These are phyloP conservation scores for Ricordea florida DNA, from an alignment of 92 coral and sea anemone genomes.

Conservation along the genomic window DNA sequence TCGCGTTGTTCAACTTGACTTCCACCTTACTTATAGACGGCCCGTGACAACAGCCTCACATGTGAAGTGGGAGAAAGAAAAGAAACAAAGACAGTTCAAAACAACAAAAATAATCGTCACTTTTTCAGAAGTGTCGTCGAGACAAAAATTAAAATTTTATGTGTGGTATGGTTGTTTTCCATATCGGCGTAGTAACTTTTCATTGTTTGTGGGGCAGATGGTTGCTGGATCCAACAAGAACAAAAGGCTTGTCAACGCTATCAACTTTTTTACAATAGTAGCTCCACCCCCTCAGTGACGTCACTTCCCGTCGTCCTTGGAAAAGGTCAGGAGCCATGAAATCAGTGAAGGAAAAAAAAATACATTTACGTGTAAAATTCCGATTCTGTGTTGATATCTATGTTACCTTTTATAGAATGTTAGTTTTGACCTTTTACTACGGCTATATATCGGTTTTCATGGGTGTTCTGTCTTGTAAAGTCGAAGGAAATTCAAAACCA, in stretches of 20 bases:
- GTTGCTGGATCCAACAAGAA: slow-evolving; percentile 41
- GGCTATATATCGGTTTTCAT: too few species aligned
- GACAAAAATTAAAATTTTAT: slow-evolving; percentile 74
- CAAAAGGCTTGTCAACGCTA: slow-evolving; percentile 64
- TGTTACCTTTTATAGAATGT: too few species aligned
- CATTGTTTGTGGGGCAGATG: slow-evolving; percentile 79
- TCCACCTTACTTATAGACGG: neutral
- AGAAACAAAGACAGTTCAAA: neutral
- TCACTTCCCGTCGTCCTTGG: slow-evolving; percentile 70
- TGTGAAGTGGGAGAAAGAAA: neutral
- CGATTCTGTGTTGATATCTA: too few species aligned
- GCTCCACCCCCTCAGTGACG: slow-evolving; percentile 77
- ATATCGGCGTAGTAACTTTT: slow-evolving; percentile 42
- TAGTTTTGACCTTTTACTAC: too few species aligned
- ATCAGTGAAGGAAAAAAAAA: too few species aligned
- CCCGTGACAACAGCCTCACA: neutral
- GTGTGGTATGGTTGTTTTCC: slow-evolving; percentile 45
- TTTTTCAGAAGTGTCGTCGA: slow-evolving; percentile 25
- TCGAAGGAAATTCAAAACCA: too few species aligned
- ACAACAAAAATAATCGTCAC: neutral
- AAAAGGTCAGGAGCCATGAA: slow-evolving; percentile 39
- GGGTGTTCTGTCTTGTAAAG: too few species aligned
- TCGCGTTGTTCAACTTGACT: neutral
- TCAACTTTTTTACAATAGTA: slow-evolving; percentile 51
- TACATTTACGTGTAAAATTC: too few species aligned